These are phyloP conservation scores for Bagarius yarrelli DNA, from an alignment of 2,113 vertebrate species.

Conservation along the genomic window DNA sequence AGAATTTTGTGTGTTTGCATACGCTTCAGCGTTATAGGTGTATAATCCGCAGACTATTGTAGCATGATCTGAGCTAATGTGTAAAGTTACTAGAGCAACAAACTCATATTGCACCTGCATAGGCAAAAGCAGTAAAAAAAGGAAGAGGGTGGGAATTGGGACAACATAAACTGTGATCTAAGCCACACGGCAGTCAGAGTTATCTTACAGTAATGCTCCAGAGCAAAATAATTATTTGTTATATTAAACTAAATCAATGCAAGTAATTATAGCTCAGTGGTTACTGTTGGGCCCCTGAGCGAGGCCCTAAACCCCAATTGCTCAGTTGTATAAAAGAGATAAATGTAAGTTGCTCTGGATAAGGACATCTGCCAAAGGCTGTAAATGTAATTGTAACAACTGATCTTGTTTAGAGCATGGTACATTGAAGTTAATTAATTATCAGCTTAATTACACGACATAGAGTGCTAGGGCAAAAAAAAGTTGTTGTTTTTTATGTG, in stretches of 20 bases:
- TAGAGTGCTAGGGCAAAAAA: background rate
- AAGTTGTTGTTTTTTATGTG: background rate
- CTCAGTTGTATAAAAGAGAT: too few species aligned
- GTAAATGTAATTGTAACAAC: too few species aligned
- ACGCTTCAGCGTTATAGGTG: conserved; percentile 60
- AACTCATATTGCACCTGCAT: conserved; percentile 67
- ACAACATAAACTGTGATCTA: conserved; percentile 52
- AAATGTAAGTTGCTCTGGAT: too few species aligned
- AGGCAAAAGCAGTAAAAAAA: conserved; percentile 27
- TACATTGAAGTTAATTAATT: background rate
- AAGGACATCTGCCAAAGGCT: too few species aligned
- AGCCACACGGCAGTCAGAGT: conserved; percentile 55
- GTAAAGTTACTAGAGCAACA: conserved; percentile 59
- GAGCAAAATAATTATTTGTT: background rate
- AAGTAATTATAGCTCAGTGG: too few species aligned
- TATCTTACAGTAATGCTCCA: conserved; percentile 45
- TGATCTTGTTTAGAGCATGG: background rate
- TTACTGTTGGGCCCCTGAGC: too few species aligned
- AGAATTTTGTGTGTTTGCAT: conserved; percentile 44
- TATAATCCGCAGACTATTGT: conserved; percentile 65
- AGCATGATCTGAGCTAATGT: conserved; percentile 55
- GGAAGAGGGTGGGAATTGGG: conserved; percentile 36
- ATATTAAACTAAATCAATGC: background rate
- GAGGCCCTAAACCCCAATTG: too few species aligned
- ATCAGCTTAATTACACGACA: background rate